Evolutionary conservation across 2,113 vertebrate species (phyloP), one percentile per base, ranked within the genome.

Genomic region (human): DNA sequence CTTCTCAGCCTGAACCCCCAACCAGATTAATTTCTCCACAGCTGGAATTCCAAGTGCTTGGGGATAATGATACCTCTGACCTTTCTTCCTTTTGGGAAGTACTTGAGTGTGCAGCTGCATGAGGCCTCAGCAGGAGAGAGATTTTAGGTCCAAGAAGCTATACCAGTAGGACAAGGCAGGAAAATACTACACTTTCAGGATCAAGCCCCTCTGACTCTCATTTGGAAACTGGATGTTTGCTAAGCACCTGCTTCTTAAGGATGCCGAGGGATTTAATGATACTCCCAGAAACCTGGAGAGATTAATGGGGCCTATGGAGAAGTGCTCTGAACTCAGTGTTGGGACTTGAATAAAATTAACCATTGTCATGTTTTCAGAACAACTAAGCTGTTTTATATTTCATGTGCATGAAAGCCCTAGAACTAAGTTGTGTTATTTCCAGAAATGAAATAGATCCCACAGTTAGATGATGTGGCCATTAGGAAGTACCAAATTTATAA

Each of bases 181-280:
- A 93, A 96, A 90, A 81, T 72, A 80, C 35, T 87, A 57, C 64
- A 84, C 97, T 96, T 97, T 90, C 61, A 97, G 83, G 66, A 94
- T 50, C 64, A 57, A 12, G n/a, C 87, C 52, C 66, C 96, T 94
- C 50, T 95, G 87, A 81, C 84, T 96, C 57, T 89, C 87, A 90
- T 93, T 96, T 97, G 93, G 52, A 95, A 84, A 81, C 55, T 98
- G 96, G 94, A 95, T 80, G 52, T 97, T 97, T 98, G 92, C 96
- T 96, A 94, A 95, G 80, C 94, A 96, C 87, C 92, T 97, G 97
- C 88, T 98, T 98, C 76, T 86, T 96, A 87, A 84, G 50, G 90
- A 85, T 97, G 80, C 87, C 95, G 90, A 38, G 73, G 78, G 82
- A 92, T 87, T 93, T 96, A 93, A 84, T 97, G 94, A 93, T 95